Base-by-base conservation (phyloP, 2,797 vertebrate species). In the Acestrorhynchus altus region DNA sequence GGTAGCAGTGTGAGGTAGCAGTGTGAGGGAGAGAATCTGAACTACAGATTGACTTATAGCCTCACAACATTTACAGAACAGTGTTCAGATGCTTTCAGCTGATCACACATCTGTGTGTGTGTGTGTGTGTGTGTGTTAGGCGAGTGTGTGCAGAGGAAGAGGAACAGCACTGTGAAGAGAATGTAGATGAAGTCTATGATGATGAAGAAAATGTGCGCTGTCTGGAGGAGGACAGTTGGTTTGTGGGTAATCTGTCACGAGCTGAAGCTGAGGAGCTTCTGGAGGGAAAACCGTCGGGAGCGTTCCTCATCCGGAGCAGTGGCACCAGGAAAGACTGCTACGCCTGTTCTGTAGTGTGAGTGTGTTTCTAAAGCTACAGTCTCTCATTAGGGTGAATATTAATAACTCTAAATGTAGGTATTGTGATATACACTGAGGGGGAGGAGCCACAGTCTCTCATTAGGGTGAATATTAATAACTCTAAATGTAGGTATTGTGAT, bases 231-330 rank as follows among this genome's bases (percentile, higher is more conserved):
- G 93, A 94, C 22, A 97, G 93, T 78, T 99, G 97, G 97, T 98
- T 98, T 90, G 97, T 98, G 8, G 97, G 97, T 0, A 96, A 97
- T 83, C 88, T 99, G 84, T 97, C 96, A 85, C 94, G 97, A 81
- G 91, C 93, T 54, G 96, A 98, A 89, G 96, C 97, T 0, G 97
- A 99, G 90, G 96, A 97, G 77, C 92, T 97, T 91, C 96, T 99
- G 64, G 92, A 93, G 59, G 96, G 95, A 12, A 98, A 97, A 89
- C 94, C 94, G 39, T 91, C 96, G 0, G 97, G 97, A 84, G 95
- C 97, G 0, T 99, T 99, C 91, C 92, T 99, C 88, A 96, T 99
- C 91, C 95, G 97, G 0, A 96, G 98, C 89, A 99, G 46, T 4
- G 5, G 97, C 84, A 98, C 96, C 94, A 97, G 91, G 81, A 92